These are phyloP conservation scores for Dastarcus helophoroides DNA, from an alignment of 2,888 invertebrate genomes.

Conservation along the genomic window DNA sequence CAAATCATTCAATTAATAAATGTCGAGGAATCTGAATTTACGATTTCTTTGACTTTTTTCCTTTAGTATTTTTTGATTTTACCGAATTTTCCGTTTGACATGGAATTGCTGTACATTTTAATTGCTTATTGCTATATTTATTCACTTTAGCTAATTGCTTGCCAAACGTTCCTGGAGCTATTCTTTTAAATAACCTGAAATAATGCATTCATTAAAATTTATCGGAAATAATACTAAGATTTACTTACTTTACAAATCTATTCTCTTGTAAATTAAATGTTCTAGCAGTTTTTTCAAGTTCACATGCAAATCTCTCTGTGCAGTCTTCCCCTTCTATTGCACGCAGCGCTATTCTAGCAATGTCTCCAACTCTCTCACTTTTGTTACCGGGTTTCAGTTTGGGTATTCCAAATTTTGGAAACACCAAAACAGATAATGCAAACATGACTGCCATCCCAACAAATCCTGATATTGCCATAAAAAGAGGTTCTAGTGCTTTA, in stretches of 20 bases:
- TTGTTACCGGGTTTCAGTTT: conserved; percentile 23
- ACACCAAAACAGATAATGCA: conserved; percentile 39
- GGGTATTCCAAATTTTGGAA: conserved; percentile 37
- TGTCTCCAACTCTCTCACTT: conserved; percentile 29
- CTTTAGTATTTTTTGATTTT: background rate
- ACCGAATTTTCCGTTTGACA: conserved; percentile 27
- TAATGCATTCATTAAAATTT: conserved; percentile 4
- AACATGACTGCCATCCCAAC: conserved; percentile 45
- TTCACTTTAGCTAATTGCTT: conserved; percentile 29
- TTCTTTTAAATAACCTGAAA: conserved; percentile 30
- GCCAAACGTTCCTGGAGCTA: conserved; percentile 29
- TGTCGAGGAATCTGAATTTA: no score
- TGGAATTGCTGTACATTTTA: conserved; percentile 32
- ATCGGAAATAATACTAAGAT: conserved; percentile 5
- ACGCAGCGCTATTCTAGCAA: conserved; percentile 34
- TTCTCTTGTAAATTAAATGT: conserved; percentile 30
- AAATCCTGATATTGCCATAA: conserved; percentile 47
- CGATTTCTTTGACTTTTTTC: no score
- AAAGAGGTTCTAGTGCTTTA: conserved; percentile 40
- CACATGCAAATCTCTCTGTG: conserved; percentile 37
- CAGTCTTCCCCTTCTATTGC: conserved; percentile 40
- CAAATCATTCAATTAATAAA: no score
- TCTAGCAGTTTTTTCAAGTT: conserved; percentile 35
- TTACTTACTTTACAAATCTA: conserved; percentile 33
- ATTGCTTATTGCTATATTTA: conserved; percentile 29